A percentile compares a stretch with the other conserved stretches of the same genome.
Conservation (phyloP, 2,113 vertebrate species). For the Platycercus adscitus region DNA sequence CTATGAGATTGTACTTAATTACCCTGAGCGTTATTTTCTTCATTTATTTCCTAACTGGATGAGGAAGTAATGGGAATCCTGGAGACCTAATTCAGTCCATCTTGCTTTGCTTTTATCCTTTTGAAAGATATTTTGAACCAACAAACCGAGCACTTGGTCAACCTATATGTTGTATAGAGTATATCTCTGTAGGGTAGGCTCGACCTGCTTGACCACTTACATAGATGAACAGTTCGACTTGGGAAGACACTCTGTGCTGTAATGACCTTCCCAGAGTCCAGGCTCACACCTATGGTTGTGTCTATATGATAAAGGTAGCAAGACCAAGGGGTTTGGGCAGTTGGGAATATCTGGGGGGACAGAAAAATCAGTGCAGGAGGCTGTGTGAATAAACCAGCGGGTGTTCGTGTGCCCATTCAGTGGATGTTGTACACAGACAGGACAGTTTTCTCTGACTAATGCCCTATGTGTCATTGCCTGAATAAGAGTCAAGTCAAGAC, state of each 20-base stretch:
- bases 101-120: neutral
- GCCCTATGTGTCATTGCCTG: neutral
- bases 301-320: neutral
- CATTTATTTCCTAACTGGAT: neutral
- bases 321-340: neutral
- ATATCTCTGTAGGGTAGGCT: neutral
- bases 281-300: neutral
- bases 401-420: neutral
- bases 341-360: neutral
- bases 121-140: neutral
- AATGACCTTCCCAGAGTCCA: neutral
- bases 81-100: neutral
- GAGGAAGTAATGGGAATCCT: neutral
- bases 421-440: neutral
- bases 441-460: neutral
- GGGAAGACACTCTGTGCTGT: neutral
- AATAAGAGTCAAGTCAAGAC: neutral
- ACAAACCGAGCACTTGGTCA: neutral
- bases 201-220: neutral
- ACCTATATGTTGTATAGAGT: neutral
- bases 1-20: neutral
- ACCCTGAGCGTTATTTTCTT: neutral
- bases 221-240: neutral
- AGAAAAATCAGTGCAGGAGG: neutral
- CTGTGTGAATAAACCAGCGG: neutral